phyloP scores from a whole-genome alignment of 2,888 invertebrate species.

The Thymelicus acteon region DNA sequence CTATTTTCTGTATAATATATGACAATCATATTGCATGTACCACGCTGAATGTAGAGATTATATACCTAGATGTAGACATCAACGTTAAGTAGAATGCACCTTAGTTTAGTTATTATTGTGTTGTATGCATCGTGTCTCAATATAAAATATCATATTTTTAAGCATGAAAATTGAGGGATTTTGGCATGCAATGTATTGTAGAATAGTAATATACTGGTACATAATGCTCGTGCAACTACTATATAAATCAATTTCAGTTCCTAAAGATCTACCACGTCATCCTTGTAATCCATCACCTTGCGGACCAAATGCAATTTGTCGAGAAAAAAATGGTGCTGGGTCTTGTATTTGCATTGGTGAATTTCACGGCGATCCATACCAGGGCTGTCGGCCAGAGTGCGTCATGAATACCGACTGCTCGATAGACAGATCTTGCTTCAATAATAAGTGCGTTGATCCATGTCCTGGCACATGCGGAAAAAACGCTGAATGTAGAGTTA shows the following conservation, averaged over 20 bases:
- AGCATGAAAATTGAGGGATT: slow-evolving; percentile 5
- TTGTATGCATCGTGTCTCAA: not conserved
- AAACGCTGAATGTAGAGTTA: slow-evolving; percentile 90
- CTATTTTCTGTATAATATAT: slow-evolving; percentile 27
- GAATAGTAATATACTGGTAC: not conserved
- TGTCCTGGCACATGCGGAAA: slow-evolving; percentile 91
- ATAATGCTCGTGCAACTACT: slow-evolving; percentile 37
- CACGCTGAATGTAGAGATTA: not conserved
- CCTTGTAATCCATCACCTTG: slow-evolving; percentile 93
- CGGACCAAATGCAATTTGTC: slow-evolving; percentile 91
- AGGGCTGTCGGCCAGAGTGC: slow-evolving; percentile 92
- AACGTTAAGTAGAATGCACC: not conserved
- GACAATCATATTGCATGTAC: slow-evolving; percentile 20
- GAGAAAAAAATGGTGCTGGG: slow-evolving; percentile 89
- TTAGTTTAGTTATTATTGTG: not conserved
- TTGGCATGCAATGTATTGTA: slow-evolving; percentile 35
- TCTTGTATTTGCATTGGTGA: slow-evolving; percentile 90
- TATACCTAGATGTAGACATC: not conserved
- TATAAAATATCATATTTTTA: not conserved
- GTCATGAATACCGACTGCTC: slow-evolving; percentile 91
- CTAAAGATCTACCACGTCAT: slow-evolving; percentile 86
- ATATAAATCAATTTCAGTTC: slow-evolving; percentile 70
- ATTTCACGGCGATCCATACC: slow-evolving; percentile 91
- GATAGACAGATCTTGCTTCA: slow-evolving; percentile 88
- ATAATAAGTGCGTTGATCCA: slow-evolving; percentile 91